A percentile compares a stretch with the other conserved stretches of the same genome.
Conservation (phyloP, 2,888 invertebrate genomes). For the Pristionchus maxplancki region DNA sequence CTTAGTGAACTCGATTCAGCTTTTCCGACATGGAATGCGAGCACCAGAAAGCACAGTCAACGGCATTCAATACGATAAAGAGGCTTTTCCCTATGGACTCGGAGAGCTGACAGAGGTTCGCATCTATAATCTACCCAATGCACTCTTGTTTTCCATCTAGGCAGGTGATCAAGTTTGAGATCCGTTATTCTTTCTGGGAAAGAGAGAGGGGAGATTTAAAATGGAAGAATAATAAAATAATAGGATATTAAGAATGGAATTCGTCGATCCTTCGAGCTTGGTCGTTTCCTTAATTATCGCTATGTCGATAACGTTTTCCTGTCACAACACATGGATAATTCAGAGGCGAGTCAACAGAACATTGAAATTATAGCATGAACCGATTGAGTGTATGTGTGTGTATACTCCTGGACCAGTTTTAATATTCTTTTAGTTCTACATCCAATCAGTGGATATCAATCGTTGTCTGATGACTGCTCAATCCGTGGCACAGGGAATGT, state of each 20-base stretch:
- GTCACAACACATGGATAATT: slow-evolving; percentile 39
- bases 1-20: no score
- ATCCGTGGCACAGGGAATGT: slow-evolving; percentile 51
- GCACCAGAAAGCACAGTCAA: slow-evolving; percentile 41
- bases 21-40: slow-evolving; percentile 44
- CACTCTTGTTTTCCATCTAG: not conserved
- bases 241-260: slow-evolving; percentile 45
- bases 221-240: not conserved
- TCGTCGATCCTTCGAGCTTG: slow-evolving; percentile 46
- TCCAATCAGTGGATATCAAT: slow-evolving; percentile 52
- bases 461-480: slow-evolving; percentile 52
- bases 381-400: no score
- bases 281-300: slow-evolving; percentile 32
- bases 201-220: not conserved
- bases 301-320: slow-evolving; percentile 50
- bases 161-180: not conserved
- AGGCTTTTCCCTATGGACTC: slow-evolving; percentile 48
- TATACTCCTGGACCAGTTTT: no score
- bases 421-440: slow-evolving; percentile 41
- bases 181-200: not conserved
- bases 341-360: slow-evolving; percentile 9
- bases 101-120: slow-evolving; percentile 46
- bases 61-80: slow-evolving; percentile 33
- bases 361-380: no score
- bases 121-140: not conserved